A percentile compares a stretch with the other conserved stretches of the same genome.
Evolutionary conservation across 2,113 vertebrate species (phyloP).

Genomic region (Xiphophorus hellerii): DNA sequence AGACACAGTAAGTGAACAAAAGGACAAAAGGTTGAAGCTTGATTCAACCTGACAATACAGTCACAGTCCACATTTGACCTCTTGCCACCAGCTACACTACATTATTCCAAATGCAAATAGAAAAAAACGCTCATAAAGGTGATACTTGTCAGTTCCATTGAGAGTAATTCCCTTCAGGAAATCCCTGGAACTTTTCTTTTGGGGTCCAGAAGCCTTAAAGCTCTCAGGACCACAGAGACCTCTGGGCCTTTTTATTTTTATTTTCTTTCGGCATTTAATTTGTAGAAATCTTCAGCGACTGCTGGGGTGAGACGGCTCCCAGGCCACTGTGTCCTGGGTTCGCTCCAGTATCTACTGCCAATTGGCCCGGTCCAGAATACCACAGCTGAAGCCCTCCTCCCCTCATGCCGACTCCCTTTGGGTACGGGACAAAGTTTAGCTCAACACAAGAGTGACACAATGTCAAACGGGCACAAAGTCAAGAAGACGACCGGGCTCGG

Average conservation of each 20-base stretch:
- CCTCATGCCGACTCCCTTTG: conserved; percentile 8
- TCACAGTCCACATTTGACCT: not conserved
- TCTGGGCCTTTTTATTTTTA: not conserved
- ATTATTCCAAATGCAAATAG: not conserved
- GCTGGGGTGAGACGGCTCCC: conserved; percentile 5
- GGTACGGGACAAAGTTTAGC: not conserved
- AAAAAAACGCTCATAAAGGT: not conserved
- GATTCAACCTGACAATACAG: conserved; percentile 12
- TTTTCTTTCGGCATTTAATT: not conserved
- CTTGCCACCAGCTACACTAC: not conserved
- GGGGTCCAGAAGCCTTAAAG: not conserved
- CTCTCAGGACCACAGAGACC: not conserved
- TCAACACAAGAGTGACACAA: conserved; percentile 3
- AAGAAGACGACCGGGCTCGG: not conserved
- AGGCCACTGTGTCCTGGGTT: conserved; percentile 22
- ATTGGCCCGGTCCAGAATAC: conserved; percentile 23
- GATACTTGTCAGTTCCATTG: not conserved
- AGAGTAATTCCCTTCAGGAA: not conserved
- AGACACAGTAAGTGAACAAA: conserved; percentile 6
- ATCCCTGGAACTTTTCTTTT: not conserved
- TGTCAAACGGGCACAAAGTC: conserved; percentile 10
- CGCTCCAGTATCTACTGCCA: conserved; percentile 32
- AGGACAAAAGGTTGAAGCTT: not conserved
- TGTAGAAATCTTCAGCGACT: conserved; percentile 2
- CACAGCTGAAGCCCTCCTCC: conserved; percentile 17